A percentile compares a stretch with the other conserved stretches of the same genome.
phyloP scores from a whole-genome alignment of 2,113 vertebrate genomes.

The human (Homo sapiens) region GRCh38 chr1:2328501-2329000 shows the following conservation, averaged over 20 bases:
- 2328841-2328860: neutral
- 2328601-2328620: neutral
- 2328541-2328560: too few species aligned
- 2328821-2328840: too few species aligned
- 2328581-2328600: neutral
- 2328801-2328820: neutral
- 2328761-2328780: fast-evolving
- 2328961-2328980: neutral
- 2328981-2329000: neutral
- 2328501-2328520: neutral
- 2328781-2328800: neutral
- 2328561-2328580: fast-evolving
- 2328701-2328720: fast-evolving
- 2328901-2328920: neutral
- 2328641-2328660: neutral
- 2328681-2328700: fast-evolving
- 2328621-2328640: neutral
- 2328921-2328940: neutral
- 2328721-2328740: fast-evolving
- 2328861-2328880: neutral
- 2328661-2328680: fast-evolving
- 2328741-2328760: fast-evolving
- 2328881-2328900: neutral
- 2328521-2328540: too few species aligned
- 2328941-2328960: neutral